Evolutionary conservation across 2,888 invertebrate genomes (phyloP).

Genomic region (Margaritifera margaritifera): DNA sequence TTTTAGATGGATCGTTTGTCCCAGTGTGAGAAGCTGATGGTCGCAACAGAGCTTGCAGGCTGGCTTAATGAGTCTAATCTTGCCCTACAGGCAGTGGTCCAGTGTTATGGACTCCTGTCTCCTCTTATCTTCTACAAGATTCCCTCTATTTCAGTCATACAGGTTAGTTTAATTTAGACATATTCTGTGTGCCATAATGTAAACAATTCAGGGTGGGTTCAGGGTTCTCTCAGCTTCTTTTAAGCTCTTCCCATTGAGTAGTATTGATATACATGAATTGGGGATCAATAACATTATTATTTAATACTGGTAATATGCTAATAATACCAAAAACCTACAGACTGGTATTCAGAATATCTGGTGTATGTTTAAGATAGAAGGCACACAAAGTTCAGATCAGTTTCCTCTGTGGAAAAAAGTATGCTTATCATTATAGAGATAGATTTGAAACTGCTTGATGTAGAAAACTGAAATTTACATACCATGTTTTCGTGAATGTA

Average conservation of each 20-base stretch:
- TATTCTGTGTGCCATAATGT: neutral
- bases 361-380: neutral
- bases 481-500: too few relatives aligned
- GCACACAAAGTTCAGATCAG: too few relatives aligned
- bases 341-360: neutral
- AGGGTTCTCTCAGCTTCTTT: too few relatives aligned
- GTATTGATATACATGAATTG: neutral
- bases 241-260: neutral
- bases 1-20: conserved; percentile 64
- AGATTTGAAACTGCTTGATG: too few relatives aligned
- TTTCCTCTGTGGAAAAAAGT: too few relatives aligned
- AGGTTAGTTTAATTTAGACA: conserved; percentile 49
- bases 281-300: neutral
- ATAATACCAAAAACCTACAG: neutral
- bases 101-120: conserved; percentile 71
- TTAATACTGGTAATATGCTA: neutral
- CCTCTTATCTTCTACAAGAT: conserved; percentile 71
- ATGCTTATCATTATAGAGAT: too few relatives aligned
- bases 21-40: conserved; percentile 71
- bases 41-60: conserved; percentile 70
- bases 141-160: conserved; percentile 66
- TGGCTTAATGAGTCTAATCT: conserved; percentile 71
- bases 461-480: too few relatives aligned
- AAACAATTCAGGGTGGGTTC: too few relatives aligned
- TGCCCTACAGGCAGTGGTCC: conserved; percentile 70